These are phyloP conservation scores for Orbicella faveolata DNA, from an alignment of 64 coral and sea anemone genomes.

Conservation along the genomic window DNA sequence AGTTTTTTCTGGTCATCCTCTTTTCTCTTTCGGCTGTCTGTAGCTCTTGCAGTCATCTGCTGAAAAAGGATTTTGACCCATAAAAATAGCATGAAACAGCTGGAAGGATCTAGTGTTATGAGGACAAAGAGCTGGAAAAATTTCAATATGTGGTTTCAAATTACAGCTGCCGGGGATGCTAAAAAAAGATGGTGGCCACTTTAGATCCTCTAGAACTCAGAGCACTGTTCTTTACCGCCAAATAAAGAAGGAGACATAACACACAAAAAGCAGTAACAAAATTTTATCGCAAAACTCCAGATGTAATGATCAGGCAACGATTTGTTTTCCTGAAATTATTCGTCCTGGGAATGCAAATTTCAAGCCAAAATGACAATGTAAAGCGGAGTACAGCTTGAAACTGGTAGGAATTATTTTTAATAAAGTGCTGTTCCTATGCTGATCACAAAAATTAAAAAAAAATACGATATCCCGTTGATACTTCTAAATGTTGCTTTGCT, in stretches of 20 bases:
- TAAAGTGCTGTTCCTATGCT: too few relatives aligned
- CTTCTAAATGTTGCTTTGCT: too few relatives aligned
- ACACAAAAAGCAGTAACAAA: neutral
- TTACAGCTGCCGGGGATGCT: neutral
- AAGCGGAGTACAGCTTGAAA: too few relatives aligned
- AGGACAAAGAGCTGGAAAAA: neutral
- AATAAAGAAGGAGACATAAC: neutral
- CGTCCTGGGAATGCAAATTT: too few relatives aligned
- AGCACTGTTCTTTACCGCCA: neutral
- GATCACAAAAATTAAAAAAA: too few relatives aligned
- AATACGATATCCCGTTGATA: too few relatives aligned
- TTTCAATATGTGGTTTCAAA: neutral
- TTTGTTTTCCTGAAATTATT: too few relatives aligned
- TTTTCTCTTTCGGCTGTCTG: constrained; percentile 61
- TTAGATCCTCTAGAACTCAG: neutral
- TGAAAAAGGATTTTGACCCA: constrained; percentile 29
- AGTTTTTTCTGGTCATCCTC: constrained; percentile 67
- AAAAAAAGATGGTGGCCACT: neutral
- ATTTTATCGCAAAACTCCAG: neutral
- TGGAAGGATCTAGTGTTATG: neutral
- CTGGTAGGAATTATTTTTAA: too few relatives aligned
- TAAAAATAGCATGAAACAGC: neutral
- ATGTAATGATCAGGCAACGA: too few relatives aligned
- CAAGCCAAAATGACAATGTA: too few relatives aligned
- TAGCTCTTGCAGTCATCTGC: constrained; percentile 34